Conservation (phyloP, 2,113 vertebrate genomes). For the Equus przewalskii region DNA sequence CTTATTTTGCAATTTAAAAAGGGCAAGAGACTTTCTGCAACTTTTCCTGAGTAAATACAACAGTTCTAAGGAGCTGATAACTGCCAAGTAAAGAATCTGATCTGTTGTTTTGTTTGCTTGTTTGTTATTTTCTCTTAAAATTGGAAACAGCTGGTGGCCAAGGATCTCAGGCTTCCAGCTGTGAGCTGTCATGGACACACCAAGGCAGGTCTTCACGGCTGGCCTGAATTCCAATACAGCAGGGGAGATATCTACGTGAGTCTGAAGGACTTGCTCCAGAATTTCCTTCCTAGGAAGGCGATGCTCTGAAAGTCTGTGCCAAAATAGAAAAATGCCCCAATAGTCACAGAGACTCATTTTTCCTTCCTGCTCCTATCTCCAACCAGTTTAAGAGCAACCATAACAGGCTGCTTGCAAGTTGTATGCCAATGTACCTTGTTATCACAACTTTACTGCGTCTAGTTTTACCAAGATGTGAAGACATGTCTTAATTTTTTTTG, state of each 20-base stretch:
- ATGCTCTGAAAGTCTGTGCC: not conserved
- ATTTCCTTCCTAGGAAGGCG: not conserved
- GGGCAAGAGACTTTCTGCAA: not conserved
- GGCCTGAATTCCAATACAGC: not conserved
- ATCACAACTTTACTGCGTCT: not conserved
- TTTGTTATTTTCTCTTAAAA: slow-evolving; percentile 54
- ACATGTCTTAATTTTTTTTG: not conserved
- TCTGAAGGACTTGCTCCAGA: not conserved
- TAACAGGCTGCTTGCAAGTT: not conserved
- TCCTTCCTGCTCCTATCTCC: not conserved
- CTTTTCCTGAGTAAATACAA: not conserved
- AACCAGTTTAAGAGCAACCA: not conserved
- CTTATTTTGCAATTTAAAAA: slow-evolving; percentile 54
- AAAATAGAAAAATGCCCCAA: not conserved
- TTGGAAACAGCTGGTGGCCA: slow-evolving; percentile 5
- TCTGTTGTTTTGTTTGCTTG: not conserved
- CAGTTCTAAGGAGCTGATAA: not conserved
- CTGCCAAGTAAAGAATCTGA: slow-evolving; percentile 3
- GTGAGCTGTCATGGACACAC: not conserved
- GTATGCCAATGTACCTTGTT: not conserved
- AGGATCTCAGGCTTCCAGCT: not conserved
- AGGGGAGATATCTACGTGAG: not conserved
- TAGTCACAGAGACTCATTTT: not conserved
- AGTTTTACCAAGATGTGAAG: slow-evolving; percentile 4
- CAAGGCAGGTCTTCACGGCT: not conserved